Evolutionary conservation across 92 coral and sea anemone species (phyloP).

Genomic region (Epizoanthus rinbou): DNA sequence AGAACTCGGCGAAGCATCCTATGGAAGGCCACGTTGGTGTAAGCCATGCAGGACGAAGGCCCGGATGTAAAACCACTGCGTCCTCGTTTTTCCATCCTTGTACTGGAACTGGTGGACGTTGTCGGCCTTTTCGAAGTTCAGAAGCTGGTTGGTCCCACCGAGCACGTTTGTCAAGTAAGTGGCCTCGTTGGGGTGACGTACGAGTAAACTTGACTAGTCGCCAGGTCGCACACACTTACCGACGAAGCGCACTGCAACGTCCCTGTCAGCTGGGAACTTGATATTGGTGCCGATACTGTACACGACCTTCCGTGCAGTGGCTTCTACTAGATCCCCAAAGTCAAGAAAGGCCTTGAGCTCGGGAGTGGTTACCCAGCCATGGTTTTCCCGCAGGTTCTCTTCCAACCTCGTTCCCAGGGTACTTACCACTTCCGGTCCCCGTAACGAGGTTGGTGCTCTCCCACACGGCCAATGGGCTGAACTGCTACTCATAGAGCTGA

Average conservation of each 20-base stretch:
- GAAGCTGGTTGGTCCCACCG: slow-evolving; percentile 29
- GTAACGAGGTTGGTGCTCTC: too few species aligned
- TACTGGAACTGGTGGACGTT: slow-evolving; percentile 29
- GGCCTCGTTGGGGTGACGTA: slow-evolving; percentile 24
- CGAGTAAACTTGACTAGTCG: not conserved
- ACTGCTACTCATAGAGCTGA: not conserved
- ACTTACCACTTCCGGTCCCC: too few species aligned
- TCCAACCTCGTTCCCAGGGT: too few species aligned
- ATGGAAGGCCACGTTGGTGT: slow-evolving; percentile 27
- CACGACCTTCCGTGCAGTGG: not conserved
- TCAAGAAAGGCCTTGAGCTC: not conserved
- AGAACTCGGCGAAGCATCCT: slow-evolving; percentile 53
- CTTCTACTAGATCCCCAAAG: not conserved
- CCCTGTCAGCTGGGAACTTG: slow-evolving; percentile 9
- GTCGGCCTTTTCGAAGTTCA: slow-evolving; percentile 43
- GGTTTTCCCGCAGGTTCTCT: too few species aligned
- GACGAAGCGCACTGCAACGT: slow-evolving; percentile 16
- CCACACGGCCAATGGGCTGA: not conserved
- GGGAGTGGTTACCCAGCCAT: not conserved
- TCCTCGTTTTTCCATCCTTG: too few species aligned
- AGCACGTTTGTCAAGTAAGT: slow-evolving; percentile 25
- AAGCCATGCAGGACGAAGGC: slow-evolving; percentile 14
- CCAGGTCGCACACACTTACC: slow-evolving; percentile 22
- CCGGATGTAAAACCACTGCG: slow-evolving; percentile 2
- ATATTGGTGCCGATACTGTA: not conserved